Evolutionary conservation across 2,797 vertebrate species (phyloP).

Genomic region (Trachurus trachurus): DNA sequence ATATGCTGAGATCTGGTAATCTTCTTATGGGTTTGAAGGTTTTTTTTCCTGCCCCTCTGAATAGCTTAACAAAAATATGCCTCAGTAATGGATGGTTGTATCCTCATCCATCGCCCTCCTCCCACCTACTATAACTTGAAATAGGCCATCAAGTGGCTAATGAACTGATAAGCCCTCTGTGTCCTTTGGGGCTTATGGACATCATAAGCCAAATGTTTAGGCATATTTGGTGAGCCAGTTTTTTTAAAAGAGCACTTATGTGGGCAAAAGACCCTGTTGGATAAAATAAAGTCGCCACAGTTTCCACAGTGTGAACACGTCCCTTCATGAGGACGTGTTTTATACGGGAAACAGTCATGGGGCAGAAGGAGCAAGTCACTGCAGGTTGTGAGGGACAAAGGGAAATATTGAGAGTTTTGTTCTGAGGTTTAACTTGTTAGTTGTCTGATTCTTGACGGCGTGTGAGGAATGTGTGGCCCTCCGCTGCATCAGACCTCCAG

Average conservation of each 20-base stretch:
- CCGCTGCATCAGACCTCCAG: conserved; percentile 71
- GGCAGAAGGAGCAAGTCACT: conserved; percentile 4
- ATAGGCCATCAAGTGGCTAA: conserved; percentile 81
- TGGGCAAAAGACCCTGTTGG: conserved; percentile 38
- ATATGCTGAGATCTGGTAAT: conserved; percentile 86
- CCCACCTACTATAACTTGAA: conserved; percentile 73
- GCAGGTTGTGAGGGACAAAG: conserved; percentile 7
- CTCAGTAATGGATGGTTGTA: conserved; percentile 77
- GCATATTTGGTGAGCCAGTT: conserved; percentile 61
- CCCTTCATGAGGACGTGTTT: not conserved
- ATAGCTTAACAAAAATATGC: conserved; percentile 83
- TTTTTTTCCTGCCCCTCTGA: conserved; percentile 66
- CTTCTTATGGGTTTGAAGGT: conserved; percentile 81
- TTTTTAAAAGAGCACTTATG: conserved; percentile 57
- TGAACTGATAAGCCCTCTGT: conserved; percentile 81
- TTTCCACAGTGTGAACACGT: conserved; percentile 7
- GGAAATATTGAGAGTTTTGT: not conserved
- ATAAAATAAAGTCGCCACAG: conserved; percentile 3
- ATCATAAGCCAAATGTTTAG: conserved; percentile 77
- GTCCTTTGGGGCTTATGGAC: conserved; percentile 76
- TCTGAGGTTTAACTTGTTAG: conserved; percentile 8
- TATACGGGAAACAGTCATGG: not conserved
- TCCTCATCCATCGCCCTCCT: conserved; percentile 73
- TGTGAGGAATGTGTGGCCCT: conserved; percentile 65
- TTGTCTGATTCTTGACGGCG: conserved; percentile 8